A percentile compares a stretch with the other conserved stretches of the same genome.
These are phyloP conservation scores for Aldabrachelys gigantea DNA, from an alignment of 2,113 vertebrate genomes.

Conservation along the genomic window DNA sequence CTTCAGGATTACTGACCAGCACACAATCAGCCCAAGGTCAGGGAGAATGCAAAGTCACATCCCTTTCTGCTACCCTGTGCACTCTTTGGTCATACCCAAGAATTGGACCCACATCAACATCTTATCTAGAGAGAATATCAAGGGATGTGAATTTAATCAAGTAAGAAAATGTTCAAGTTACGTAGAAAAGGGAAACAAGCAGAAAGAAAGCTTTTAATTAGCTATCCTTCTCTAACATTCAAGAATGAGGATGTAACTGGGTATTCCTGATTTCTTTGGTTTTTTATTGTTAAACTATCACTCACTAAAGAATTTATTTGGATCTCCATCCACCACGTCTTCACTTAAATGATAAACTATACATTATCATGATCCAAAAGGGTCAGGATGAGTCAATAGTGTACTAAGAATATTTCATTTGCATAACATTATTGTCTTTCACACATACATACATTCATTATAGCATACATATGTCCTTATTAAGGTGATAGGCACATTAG, in stretches of 20 bases:
- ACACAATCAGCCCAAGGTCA: background rate
- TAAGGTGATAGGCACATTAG: background rate
- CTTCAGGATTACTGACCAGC: background rate
- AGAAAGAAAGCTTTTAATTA: background rate
- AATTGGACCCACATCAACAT: background rate
- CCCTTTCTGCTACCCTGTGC: background rate
- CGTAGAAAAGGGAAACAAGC: background rate
- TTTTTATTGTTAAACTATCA: background rate
- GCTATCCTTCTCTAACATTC: background rate
- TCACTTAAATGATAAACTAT: background rate
- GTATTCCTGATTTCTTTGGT: background rate
- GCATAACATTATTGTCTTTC: background rate
- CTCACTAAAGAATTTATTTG: background rate
- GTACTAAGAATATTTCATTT: background rate
- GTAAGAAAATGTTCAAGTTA: background rate
- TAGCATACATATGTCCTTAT: background rate
- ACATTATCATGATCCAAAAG: background rate
- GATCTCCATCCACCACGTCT: background rate
- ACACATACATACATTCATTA: background rate
- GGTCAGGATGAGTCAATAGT: background rate
- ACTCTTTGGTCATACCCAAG: background rate
- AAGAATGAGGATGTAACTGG: background rate
- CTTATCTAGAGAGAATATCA: background rate
- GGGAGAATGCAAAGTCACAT: background rate
- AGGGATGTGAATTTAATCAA: background rate